Conservation (phyloP, 2,888 invertebrate species). For the Drosophila mettleri region DNA sequence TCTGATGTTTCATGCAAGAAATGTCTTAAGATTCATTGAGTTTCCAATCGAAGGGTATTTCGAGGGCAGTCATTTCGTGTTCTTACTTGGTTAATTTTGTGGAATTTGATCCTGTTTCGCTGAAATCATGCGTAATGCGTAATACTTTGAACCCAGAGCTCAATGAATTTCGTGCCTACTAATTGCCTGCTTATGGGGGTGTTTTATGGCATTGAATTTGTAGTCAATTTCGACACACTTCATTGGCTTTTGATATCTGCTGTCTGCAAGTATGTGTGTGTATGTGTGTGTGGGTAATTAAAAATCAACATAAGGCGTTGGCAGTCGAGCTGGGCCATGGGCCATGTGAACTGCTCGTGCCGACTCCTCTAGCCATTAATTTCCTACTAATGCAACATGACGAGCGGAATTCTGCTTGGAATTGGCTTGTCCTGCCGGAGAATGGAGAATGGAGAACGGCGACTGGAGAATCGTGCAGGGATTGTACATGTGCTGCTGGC, state of each 20-base stretch:
- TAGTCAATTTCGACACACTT: constrained; percentile 47
- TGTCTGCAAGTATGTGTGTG: constrained; percentile 9
- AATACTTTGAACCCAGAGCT: constrained; percentile 70
- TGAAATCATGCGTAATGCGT: constrained; percentile 68
- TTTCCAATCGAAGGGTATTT: constrained; percentile 7
- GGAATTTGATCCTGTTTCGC: constrained; percentile 36
- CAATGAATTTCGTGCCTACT: constrained; percentile 65
- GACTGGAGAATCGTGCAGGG: constrained; percentile 1
- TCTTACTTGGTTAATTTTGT: constrained; percentile 7
- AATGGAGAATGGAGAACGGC: not conserved
- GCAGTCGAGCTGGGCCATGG: constrained; percentile 53
- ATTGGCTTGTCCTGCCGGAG: constrained; percentile 15
- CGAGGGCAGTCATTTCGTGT: constrained; percentile 7
- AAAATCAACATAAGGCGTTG: constrained; percentile 70
- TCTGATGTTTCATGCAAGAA: not conserved
- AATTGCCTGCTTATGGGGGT: constrained; percentile 49
- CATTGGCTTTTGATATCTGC: constrained; percentile 33
- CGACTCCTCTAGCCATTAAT: constrained; percentile 34
- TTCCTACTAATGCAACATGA: constrained; percentile 61
- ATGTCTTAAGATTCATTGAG: not conserved
- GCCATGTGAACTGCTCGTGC: constrained; percentile 4
- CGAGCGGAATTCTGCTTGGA: constrained; percentile 52
- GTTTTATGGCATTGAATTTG: constrained; percentile 59
- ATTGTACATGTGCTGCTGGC: constrained; percentile 17
- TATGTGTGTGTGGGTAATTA: constrained; percentile 55